These are phyloP conservation scores for Cataglyphis rosenhaueri DNA, from an alignment of 2,888 invertebrate genomes.

Conservation along the genomic window DNA sequence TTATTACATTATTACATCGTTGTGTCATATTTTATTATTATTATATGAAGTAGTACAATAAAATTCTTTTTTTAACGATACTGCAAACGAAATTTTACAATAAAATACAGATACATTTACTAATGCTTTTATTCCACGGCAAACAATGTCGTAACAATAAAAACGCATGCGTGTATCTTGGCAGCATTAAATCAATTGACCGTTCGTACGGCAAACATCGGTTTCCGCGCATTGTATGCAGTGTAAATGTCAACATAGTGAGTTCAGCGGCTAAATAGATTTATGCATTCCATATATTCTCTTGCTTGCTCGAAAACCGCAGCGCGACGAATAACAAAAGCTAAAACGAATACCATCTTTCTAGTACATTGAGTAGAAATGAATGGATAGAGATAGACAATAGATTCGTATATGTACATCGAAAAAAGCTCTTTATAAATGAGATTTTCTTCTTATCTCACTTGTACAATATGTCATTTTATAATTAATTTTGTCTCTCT, in stretches of 20 bases:
- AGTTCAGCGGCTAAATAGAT: slow-evolving; percentile 50
- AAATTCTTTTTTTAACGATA: background rate
- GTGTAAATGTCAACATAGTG: slow-evolving; percentile 55
- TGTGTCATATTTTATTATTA: slow-evolving; percentile 1
- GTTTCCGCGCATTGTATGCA: slow-evolving; percentile 48
- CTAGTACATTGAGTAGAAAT: slow-evolving; percentile 31
- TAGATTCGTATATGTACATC: slow-evolving; percentile 21
- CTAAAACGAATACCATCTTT: slow-evolving; percentile 40
- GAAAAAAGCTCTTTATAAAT: background rate
- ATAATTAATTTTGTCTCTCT: background rate
- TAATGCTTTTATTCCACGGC: slow-evolving; percentile 19
- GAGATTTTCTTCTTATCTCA: slow-evolving; percentile 6
- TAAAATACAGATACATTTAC: slow-evolving; percentile 11
- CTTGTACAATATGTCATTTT: background rate
- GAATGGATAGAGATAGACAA: slow-evolving; percentile 28
- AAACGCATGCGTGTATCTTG: slow-evolving; percentile 37
- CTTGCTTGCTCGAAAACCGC: slow-evolving; percentile 44
- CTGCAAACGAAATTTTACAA: slow-evolving; percentile 13
- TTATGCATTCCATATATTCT: slow-evolving; percentile 54
- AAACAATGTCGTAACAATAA: slow-evolving; percentile 39
- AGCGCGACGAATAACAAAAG: slow-evolving; percentile 40
- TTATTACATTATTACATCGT: background rate
- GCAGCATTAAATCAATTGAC: slow-evolving; percentile 50
- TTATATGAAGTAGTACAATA: background rate
- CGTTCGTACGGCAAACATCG: slow-evolving; percentile 49